A percentile compares a stretch with the other conserved stretches of the same genome.
These are phyloP conservation scores for Pristionchus japonicus DNA, from an alignment of 2,888 invertebrate genomes.

Conservation along the genomic window DNA sequence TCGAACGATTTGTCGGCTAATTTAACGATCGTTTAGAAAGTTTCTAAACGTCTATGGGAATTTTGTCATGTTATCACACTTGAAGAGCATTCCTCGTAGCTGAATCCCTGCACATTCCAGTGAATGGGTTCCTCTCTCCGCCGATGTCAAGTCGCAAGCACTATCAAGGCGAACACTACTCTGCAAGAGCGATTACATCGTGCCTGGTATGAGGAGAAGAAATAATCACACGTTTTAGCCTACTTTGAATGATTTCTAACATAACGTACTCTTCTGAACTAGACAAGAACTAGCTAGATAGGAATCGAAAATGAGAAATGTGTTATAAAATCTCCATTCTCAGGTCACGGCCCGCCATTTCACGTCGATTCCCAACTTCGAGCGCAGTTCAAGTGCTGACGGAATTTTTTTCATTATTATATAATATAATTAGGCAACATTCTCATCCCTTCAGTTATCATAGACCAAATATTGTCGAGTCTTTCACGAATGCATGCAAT, in stretches of 20 bases:
- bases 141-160: conserved; percentile 45
- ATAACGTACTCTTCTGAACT: too few species aligned
- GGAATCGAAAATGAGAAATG: too few species aligned
- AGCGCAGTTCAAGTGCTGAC: conserved; percentile 56
- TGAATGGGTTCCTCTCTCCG: conserved; percentile 46
- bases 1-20: too few species aligned
- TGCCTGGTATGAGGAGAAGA: conserved; percentile 61
- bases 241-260: too few species aligned
- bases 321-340: background rate
- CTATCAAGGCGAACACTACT: conserved; percentile 53
- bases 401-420: background rate
- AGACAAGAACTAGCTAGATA: too few species aligned
- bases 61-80: too few species aligned
- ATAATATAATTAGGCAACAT: background rate
- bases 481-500: background rate
- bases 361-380: conserved; percentile 52
- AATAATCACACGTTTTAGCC: too few species aligned
- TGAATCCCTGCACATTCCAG: conserved; percentile 5
- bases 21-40: too few species aligned
- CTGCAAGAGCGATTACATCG: conserved; percentile 67
- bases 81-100: too few species aligned
- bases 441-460: background rate
- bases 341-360: conserved; percentile 61
- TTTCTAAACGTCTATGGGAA: too few species aligned
- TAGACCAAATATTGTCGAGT: conserved; percentile 32